phyloP scores from a whole-genome alignment of 2,113 vertebrate genomes.

The Prietella phreatophila region DNA sequence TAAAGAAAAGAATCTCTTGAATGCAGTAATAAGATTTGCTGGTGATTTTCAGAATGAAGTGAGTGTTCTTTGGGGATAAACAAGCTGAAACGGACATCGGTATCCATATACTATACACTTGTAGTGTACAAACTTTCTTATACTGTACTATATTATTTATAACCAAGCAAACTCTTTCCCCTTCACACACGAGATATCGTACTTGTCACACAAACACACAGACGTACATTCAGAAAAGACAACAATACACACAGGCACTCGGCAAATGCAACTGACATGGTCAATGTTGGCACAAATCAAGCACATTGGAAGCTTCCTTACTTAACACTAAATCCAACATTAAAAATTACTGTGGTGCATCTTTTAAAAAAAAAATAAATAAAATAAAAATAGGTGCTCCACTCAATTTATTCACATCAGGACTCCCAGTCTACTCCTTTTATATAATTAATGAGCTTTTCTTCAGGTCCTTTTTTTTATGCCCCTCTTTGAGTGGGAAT shows the following conservation, averaged over 20 bases:
- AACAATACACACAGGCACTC: constrained; percentile 47
- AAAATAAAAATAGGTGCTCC: constrained; percentile 19
- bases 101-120: constrained; percentile 33
- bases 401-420: constrained; percentile 67
- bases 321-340: constrained; percentile 71
- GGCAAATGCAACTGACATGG: constrained; percentile 51
- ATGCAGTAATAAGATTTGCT: constrained; percentile 67
- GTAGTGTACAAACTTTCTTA: constrained; percentile 40
- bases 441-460: constrained; percentile 66
- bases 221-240: constrained; percentile 38
- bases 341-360: constrained; percentile 66
- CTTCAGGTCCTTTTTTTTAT: constrained; percentile 43
- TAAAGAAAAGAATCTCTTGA: constrained; percentile 40
- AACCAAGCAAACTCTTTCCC: constrained; percentile 18
- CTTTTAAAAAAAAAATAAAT: constrained; percentile 27
- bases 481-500: not conserved
- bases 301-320: constrained; percentile 68
- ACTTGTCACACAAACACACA: constrained; percentile 28
- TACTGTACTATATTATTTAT: constrained; percentile 32
- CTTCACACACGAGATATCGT: constrained; percentile 37
- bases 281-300: constrained; percentile 72
- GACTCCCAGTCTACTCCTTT: constrained; percentile 61
- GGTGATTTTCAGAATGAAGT: constrained; percentile 73
- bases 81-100: constrained; percentile 53
- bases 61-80: constrained; percentile 70